Percentiles rank a stretch among this genome's conserved stretches.
Conservation (phyloP, 2,888 invertebrate species). For the Synergus gifuensis region DNA sequence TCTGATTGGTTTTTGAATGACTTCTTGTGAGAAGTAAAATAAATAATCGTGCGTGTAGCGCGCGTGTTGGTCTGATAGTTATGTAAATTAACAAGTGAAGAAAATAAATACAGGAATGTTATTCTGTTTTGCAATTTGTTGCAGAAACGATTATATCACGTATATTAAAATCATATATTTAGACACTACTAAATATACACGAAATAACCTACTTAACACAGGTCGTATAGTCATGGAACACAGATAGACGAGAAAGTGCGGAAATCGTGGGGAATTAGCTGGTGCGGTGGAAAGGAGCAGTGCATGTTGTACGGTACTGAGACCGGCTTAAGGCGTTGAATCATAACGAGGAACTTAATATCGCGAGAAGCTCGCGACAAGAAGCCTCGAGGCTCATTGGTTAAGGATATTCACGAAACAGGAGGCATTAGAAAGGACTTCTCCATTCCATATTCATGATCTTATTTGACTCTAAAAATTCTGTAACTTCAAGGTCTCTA, state of each 20-base stretch:
- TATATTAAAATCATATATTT: background rate
- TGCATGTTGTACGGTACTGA: constrained; percentile 59
- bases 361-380: constrained; percentile 69
- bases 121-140: too few relatives aligned
- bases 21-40: too few relatives aligned
- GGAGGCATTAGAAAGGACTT: constrained; percentile 68
- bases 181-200: constrained; percentile 1
- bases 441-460: constrained; percentile 71
- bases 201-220: constrained; percentile 7
- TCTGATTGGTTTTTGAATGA: too few relatives aligned
- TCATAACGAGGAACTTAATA: constrained; percentile 77
- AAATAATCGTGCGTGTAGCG: too few relatives aligned
- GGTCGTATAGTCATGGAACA: constrained; percentile 49
- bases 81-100: too few relatives aligned
- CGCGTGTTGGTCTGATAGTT: too few relatives aligned
- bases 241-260: constrained; percentile 64
- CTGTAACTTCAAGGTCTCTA: constrained; percentile 47
- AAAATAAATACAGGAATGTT: too few relatives aligned
- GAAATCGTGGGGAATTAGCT: constrained; percentile 61
- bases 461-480: constrained; percentile 63
- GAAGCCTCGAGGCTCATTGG: constrained; percentile 68
- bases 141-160: too few relatives aligned
- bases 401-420: constrained; percentile 67
- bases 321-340: constrained; percentile 76
- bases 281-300: constrained; percentile 53